Evolutionary conservation across 2,888 invertebrate species (phyloP).

Genomic region (Hirtodrosophila confusa): DNA sequence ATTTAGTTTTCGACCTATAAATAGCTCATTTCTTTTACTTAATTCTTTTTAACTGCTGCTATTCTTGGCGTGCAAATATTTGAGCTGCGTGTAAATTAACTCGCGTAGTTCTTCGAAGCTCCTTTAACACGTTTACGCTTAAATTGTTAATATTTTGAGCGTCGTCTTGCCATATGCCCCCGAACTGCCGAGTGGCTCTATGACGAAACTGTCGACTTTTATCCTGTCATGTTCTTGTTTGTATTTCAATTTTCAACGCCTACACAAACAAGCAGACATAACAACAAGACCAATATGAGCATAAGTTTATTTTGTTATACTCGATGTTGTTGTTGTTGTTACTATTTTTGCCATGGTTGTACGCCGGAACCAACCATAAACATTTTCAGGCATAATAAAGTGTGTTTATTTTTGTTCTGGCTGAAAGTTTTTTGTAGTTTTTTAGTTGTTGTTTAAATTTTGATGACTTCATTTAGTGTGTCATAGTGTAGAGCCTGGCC

Average conservation of each 20-base stretch:
- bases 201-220: conserved; percentile 30
- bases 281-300: conserved; percentile 41
- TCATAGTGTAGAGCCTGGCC: conserved; percentile 16
- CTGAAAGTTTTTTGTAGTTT: conserved; percentile 58
- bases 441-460: conserved; percentile 63
- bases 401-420: conserved; percentile 63
- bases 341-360: conserved; percentile 33
- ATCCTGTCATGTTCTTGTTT: conserved; percentile 56
- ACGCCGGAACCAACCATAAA: conserved; percentile 56
- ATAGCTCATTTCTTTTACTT: conserved; percentile 24
- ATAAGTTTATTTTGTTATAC: conserved; percentile 53
- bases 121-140: conserved; percentile 72
- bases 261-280: conserved; percentile 62
- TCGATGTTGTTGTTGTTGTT: conserved; percentile 39
- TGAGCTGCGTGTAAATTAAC: conserved; percentile 77
- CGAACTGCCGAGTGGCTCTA: conserved; percentile 13
- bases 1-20: conserved; percentile 10
- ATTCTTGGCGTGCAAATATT: conserved; percentile 65
- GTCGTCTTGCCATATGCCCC: conserved; percentile 16
- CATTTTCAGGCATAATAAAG: conserved; percentile 73
- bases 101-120: conserved; percentile 61
- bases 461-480: conserved; percentile 69
- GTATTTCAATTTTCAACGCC: conserved; percentile 73
- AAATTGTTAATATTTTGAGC: conserved; percentile 72
- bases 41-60: conserved; percentile 58